A percentile compares a stretch with the other conserved stretches of the same genome.
phyloP scores from a whole-genome alignment of 1,140 invertebrate species.

The Trachymyrmex cornetzi region DNA sequence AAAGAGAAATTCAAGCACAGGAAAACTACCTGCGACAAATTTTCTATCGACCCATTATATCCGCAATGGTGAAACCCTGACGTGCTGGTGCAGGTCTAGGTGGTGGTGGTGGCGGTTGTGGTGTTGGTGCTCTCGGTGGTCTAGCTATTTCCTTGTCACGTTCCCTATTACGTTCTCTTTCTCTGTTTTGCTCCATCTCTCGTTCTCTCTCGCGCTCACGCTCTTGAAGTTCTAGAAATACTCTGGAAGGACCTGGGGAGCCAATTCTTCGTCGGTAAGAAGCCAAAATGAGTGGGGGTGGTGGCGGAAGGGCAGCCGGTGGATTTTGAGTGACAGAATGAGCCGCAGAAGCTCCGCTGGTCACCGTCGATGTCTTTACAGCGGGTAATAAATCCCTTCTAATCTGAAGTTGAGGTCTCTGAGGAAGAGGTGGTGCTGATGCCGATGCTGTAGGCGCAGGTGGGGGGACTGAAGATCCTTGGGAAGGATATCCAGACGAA shows the following conservation, averaged over 20 bases:
- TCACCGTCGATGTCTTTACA: constrained; percentile 85
- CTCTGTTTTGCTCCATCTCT: constrained; percentile 75
- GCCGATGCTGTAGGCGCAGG: constrained; percentile 64
- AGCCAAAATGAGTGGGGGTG: constrained; percentile 84
- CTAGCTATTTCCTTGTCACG: constrained; percentile 79
- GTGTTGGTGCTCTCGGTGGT: constrained; percentile 80
- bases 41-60: constrained; percentile 85
- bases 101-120: constrained; percentile 86
- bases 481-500: constrained; percentile 77
- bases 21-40: constrained; percentile 19
- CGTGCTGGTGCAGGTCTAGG: constrained; percentile 82
- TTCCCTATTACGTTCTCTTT: constrained; percentile 79
- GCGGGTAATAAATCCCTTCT: constrained; percentile 90
- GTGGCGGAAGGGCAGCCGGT: constrained; percentile 85
- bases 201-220: constrained; percentile 82
- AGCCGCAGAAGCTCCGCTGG: constrained; percentile 80
- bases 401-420: constrained; percentile 90
- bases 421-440: constrained; percentile 79
- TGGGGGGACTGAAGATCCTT: constrained; percentile 67
- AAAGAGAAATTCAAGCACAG: constrained; percentile 5
- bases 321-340: constrained; percentile 85
- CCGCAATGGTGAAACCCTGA: constrained; percentile 86
- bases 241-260: constrained; percentile 83
- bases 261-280: constrained; percentile 84
- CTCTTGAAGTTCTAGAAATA: constrained; percentile 83